Percentiles rank a stretch among this genome's conserved stretches.
Evolutionary conservation across 92 coral and sea anemone species (phyloP).

Genomic region (Epizoanthus ramosus): DNA sequence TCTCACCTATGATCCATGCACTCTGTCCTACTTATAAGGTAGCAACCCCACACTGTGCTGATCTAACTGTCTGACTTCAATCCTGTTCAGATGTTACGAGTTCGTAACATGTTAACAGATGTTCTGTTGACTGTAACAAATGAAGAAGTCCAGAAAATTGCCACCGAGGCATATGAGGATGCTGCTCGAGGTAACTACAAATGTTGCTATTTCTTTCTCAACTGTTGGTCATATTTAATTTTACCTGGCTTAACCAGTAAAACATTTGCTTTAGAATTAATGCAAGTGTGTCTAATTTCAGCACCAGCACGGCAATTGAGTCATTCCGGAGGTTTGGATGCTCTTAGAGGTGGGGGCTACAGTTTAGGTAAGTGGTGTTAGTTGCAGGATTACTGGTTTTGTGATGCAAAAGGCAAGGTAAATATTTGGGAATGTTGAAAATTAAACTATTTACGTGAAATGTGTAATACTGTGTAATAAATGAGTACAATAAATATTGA

Average conservation of each 20-base stretch:
- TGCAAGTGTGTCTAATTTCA: slow-evolving; percentile 34
- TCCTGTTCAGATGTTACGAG: slow-evolving; percentile 74
- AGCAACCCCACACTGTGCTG: neutral
- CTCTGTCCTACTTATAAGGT: neutral
- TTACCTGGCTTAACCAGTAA: neutral
- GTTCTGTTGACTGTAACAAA: slow-evolving; percentile 91
- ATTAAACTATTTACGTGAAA: too few species aligned
- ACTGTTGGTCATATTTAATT: neutral
- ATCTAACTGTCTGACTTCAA: neutral
- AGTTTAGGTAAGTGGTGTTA: slow-evolving; percentile 58
- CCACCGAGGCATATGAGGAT: slow-evolving; percentile 81
- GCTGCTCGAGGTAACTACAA: slow-evolving; percentile 69
- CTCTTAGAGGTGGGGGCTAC: slow-evolving; percentile 69
- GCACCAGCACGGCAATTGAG: slow-evolving; percentile 75
- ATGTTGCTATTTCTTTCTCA: too few species aligned
- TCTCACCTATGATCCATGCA: too few species aligned
- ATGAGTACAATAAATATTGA: too few species aligned
- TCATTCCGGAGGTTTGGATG: slow-evolving; percentile 75
- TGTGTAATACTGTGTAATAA: too few species aligned
- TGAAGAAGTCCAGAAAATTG: slow-evolving; percentile 84
- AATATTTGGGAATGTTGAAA: neutral
- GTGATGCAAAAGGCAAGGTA: neutral
- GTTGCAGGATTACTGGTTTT: neutral
- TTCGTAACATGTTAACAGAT: slow-evolving; percentile 94
- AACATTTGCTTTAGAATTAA: neutral